Evolutionary conservation across 1,140 invertebrate genomes (phyloP).

Genomic region (Subanguina moxae): DNA sequence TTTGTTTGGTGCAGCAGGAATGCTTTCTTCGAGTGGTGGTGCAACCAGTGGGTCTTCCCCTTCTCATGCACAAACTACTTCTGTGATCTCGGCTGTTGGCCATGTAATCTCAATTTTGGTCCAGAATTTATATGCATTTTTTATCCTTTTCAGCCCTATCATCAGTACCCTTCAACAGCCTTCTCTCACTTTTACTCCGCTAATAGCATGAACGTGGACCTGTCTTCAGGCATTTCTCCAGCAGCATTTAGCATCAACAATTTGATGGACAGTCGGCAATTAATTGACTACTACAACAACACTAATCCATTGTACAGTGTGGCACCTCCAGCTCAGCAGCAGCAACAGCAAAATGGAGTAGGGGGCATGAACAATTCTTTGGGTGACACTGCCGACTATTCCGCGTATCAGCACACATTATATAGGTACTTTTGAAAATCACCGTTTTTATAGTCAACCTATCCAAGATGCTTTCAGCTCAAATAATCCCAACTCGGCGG

Average conservation of each 20-base stretch:
- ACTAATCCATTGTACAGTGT: not conserved
- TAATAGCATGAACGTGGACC: conserved; percentile 5
- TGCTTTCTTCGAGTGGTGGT: not conserved
- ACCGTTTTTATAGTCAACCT: too few relatives aligned
- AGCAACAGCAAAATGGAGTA: not conserved
- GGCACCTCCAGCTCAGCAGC: not conserved
- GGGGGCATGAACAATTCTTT: conserved; percentile 1
- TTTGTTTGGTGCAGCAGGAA: not conserved
- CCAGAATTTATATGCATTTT: conserved; percentile 1
- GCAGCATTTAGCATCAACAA: conserved; percentile 4
- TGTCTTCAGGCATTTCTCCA: not conserved
- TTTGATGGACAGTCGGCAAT: conserved; percentile 13
- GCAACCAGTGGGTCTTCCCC: not conserved
- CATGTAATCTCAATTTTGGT: conserved; percentile 11
- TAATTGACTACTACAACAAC: conserved; percentile 18
- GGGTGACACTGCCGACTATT: conserved; percentile 8
- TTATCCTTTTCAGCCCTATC: conserved; percentile 12
- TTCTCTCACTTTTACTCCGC: conserved; percentile 9
- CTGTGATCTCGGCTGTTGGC: conserved; percentile 29
- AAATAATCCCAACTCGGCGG: conserved; percentile 35
- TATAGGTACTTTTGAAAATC: conserved; percentile 12
- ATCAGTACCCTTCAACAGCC: conserved; percentile 9
- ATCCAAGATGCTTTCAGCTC: conserved; percentile 8
- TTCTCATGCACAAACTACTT: conserved; percentile 20
- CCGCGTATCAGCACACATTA: conserved; percentile 16